Conservation (phyloP, 2,113 vertebrate species). For the Pteropus alecto region DNA sequence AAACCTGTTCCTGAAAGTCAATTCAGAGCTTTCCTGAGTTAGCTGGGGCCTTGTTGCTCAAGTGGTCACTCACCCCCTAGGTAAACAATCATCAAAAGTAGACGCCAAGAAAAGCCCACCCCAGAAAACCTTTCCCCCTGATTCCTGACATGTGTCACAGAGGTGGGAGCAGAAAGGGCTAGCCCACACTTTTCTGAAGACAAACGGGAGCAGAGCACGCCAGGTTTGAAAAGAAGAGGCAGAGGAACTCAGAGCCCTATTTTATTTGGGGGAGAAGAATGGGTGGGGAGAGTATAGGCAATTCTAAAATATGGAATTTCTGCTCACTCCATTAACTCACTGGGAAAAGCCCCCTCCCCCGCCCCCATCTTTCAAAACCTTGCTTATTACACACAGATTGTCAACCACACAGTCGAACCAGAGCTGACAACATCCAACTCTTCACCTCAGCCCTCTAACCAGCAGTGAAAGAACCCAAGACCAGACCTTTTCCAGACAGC, state of each 20-base stretch:
- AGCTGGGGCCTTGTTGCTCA: neutral
- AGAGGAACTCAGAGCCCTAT: neutral
- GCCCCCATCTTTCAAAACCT: neutral
- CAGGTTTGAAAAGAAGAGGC: neutral
- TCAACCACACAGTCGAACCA: neutral
- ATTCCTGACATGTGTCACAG: neutral
- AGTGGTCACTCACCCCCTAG: neutral
- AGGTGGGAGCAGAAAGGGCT: neutral
- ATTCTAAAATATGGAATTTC: neutral
- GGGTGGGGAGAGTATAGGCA: neutral
- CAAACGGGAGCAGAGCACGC: neutral
- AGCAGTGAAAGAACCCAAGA: neutral
- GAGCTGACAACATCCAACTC: neutral
- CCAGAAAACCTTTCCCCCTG: neutral
- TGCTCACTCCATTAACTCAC: neutral
- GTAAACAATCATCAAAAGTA: constrained; percentile 33
- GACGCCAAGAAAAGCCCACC: neutral
- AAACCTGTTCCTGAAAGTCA: neutral
- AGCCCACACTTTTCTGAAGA: neutral
- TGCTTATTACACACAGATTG: neutral
- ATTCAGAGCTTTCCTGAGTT: neutral
- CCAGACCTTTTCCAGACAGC: neutral
- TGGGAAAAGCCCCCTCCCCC: neutral
- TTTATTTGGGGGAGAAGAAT: neutral
- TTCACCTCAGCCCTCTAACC: neutral